Conservation (phyloP, 2,797 vertebrate species). For the Tadarida brasiliensis region DNA sequence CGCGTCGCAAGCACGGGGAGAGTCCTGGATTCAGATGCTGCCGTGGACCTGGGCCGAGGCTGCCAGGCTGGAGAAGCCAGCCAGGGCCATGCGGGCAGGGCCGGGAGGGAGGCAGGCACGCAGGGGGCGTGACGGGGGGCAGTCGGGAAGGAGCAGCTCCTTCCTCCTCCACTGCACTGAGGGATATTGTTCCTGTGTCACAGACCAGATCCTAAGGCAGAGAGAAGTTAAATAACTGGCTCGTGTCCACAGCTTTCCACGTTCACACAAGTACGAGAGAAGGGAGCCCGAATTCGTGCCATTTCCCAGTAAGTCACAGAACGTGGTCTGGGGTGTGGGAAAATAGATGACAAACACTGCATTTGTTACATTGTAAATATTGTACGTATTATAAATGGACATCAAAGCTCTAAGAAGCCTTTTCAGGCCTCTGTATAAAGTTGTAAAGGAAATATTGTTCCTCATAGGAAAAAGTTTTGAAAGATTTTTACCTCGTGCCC, state of each 20-base stretch:
- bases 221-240: not conserved
- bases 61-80: not conserved
- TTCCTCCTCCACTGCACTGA: not conserved
- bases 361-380: not conserved
- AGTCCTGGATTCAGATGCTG: not conserved
- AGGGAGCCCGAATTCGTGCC: not conserved
- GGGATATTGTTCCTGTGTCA: not conserved
- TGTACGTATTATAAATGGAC: not conserved
- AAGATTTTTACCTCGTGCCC: constrained; percentile 13
- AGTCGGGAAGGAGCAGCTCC: not conserved
- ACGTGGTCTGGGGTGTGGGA: not conserved
- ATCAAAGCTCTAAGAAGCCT: not conserved
- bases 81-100: not conserved
- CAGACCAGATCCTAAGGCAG: not conserved
- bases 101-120: not conserved
- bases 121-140: no score
- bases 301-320: not conserved
- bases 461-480: not conserved
- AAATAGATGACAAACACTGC: not conserved
- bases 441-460: not conserved
- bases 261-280: not conserved
- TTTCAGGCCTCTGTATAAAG: not conserved
- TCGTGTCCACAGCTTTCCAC: not conserved
- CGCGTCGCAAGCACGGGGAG: not conserved
- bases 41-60: fast-evolving